Percentiles rank a stretch among this genome's conserved stretches.
Conservation (phyloP, 2,888 invertebrate genomes). For the Ophion ventricosus region DNA sequence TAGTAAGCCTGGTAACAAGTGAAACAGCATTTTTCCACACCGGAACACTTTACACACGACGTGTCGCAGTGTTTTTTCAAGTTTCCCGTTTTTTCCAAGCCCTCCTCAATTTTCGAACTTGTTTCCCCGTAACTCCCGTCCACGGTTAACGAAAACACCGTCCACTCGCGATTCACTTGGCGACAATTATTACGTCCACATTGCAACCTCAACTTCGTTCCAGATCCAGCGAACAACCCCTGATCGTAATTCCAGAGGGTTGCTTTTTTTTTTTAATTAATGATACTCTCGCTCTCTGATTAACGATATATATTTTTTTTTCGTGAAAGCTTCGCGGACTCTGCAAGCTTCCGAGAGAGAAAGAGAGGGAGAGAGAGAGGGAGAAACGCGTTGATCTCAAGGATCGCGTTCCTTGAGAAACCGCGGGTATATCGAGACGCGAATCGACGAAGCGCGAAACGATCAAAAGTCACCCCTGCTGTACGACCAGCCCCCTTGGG, state of each 20-base stretch:
- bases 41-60: slow-evolving; percentile 61
- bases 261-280: neutral
- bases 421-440: slow-evolving; percentile 36
- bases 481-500: slow-evolving; percentile 22
- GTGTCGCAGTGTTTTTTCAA: slow-evolving; percentile 24
- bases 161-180: slow-evolving; percentile 17
- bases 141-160: slow-evolving; percentile 9
- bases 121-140: neutral
- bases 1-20: slow-evolving; percentile 76
- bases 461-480: slow-evolving; percentile 53
- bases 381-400: neutral
- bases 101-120: neutral
- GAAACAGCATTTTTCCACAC: slow-evolving; percentile 78
- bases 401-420: slow-evolving; percentile 40
- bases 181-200: slow-evolving; percentile 6
- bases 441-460: slow-evolving; percentile 60
- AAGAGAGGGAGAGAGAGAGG: neutral
- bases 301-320: neutral
- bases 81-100: slow-evolving; percentile 2
- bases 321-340: neutral
- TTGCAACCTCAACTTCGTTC: neutral
- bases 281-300: neutral
- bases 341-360: neutral
- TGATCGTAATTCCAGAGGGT: neutral
- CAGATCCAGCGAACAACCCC: neutral